A percentile compares a stretch with the other conserved stretches of the same genome.
Evolutionary conservation across 1,140 invertebrate species (phyloP).

Genomic region (Ditylenchus dipsaci): DNA sequence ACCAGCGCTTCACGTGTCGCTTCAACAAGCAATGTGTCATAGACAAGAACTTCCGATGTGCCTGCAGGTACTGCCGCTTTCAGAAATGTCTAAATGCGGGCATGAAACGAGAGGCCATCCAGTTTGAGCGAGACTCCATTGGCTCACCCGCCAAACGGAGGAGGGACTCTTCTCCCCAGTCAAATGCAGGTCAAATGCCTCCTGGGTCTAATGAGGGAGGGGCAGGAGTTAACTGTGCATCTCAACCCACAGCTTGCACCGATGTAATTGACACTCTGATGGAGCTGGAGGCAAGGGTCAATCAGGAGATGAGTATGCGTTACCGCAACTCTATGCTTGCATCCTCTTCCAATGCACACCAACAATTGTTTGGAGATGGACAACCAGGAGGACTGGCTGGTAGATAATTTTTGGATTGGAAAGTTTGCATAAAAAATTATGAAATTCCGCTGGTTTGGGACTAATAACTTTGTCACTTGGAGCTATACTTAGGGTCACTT

Average conservation of each 20-base stretch:
- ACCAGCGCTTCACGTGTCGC: conserved; percentile 90
- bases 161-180: conserved; percentile 2
- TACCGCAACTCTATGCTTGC: conserved; percentile 33
- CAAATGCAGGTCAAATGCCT: background rate
- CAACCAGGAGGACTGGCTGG: background rate
- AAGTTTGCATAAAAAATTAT: background rate
- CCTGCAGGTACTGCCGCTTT: conserved; percentile 63
- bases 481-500: no score
- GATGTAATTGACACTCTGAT: conserved; percentile 51
- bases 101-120: conserved; percentile 63
- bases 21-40: conserved; percentile 88
- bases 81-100: conserved; percentile 62
- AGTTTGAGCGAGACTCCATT: conserved; percentile 56
- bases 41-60: conserved; percentile 64
- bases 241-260: conserved; percentile 1
- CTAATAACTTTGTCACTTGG: no score
- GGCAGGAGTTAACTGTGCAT: conserved; percentile 11
- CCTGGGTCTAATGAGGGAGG: background rate
- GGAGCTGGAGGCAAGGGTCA: conserved; percentile 54
- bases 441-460: background rate
- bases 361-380: background rate
- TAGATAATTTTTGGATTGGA: background rate
- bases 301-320: conserved; percentile 51
- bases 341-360: background rate
- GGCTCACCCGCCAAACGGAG: conserved; percentile 44